Evolutionary conservation across 2,113 vertebrate genomes (phyloP).

Genomic region (Nothoprocta perdicaria): DNA sequence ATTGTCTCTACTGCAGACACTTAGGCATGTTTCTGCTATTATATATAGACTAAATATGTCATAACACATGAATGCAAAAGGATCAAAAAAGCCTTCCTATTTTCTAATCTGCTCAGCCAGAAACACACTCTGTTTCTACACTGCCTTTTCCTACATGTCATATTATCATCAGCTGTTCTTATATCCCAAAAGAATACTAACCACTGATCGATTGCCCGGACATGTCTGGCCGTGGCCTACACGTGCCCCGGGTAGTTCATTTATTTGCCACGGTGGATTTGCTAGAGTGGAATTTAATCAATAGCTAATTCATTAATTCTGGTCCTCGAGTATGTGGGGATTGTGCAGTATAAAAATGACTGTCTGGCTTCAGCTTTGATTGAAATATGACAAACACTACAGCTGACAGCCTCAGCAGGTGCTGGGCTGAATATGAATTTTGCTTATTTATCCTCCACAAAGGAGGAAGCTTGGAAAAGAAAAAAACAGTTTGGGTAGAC

Average conservation of each 20-base stretch:
- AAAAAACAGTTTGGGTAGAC: conserved; percentile 31
- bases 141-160: conserved; percentile 80
- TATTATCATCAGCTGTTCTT: conserved; percentile 83
- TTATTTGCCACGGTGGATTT: conserved; percentile 92
- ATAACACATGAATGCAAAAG: conserved; percentile 39
- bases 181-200: conserved; percentile 88
- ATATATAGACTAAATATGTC: conserved; percentile 60
- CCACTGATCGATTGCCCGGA: conserved; percentile 87
- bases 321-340: conserved; percentile 72
- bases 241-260: conserved; percentile 89
- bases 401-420: conserved; percentile 66
- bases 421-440: conserved; percentile 71
- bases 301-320: conserved; percentile 96
- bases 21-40: conserved; percentile 41
- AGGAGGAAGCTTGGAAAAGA: conserved; percentile 52
- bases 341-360: conserved; percentile 70
- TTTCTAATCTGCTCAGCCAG: conserved; percentile 70
- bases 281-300: conserved; percentile 93
- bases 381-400: conserved; percentile 84
- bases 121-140: conserved; percentile 62
- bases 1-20: conserved; percentile 13
- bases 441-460: conserved; percentile 66
- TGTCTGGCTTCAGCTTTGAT: conserved; percentile 78
- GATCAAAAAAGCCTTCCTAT: conserved; percentile 40
- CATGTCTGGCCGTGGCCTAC: conserved; percentile 87